Evolutionary conservation across 1,140 invertebrate genomes (phyloP).

Genomic region (Ostrea edulis): DNA sequence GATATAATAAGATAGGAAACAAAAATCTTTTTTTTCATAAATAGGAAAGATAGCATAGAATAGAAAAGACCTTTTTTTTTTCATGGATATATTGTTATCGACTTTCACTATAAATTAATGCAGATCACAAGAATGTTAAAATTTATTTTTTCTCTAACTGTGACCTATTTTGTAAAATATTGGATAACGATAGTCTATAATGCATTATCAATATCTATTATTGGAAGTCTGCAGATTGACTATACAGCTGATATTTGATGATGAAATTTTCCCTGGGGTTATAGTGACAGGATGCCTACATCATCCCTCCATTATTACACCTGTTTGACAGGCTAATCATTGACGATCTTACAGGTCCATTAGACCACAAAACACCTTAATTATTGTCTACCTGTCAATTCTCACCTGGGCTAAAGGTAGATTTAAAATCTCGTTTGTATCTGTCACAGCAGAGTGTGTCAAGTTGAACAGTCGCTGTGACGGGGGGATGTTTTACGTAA

Average conservation of each 20-base stretch:
- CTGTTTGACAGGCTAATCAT: conserved; percentile 28
- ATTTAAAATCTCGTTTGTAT: conserved; percentile 21
- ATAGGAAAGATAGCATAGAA: too few species aligned
- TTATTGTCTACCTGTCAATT: conserved; percentile 28
- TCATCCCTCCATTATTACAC: not conserved
- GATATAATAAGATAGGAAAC: too few species aligned
- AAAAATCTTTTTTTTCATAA: too few species aligned
- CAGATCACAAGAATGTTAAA: not conserved
- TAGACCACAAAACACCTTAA: conserved; percentile 27
- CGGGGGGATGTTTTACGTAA: not conserved
- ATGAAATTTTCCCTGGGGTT: not conserved
- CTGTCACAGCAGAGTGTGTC: not conserved
- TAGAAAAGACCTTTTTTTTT: too few species aligned
- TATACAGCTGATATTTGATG: not conserved
- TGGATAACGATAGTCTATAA: not conserved
- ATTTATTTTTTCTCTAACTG: not conserved
- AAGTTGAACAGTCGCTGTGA: not conserved
- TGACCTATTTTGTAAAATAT: not conserved
- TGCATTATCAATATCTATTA: not conserved
- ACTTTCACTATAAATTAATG: too few species aligned
- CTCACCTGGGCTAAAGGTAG: not conserved
- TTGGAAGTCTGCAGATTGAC: not conserved
- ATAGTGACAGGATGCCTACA: not conserved
- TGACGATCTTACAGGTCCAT: conserved; percentile 10
- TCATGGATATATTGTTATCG: too few species aligned